phyloP scores from a whole-genome alignment of 2,797 vertebrate genomes.

The Gambelia wislizenii region DNA sequence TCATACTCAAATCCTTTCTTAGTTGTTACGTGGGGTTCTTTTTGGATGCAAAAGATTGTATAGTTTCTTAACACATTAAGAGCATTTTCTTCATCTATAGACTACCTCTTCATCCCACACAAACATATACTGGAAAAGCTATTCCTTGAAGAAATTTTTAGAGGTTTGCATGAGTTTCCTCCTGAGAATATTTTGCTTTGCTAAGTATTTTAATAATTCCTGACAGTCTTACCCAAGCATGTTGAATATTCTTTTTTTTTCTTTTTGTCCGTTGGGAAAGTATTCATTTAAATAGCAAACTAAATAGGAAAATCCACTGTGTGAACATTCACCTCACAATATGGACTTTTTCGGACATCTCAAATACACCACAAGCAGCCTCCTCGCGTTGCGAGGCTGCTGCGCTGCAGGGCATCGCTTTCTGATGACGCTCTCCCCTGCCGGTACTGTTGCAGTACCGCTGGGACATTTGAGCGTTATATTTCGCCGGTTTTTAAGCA shows the following conservation, averaged over 20 bases:
- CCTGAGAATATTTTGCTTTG: neutral
- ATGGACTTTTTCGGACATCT: too few relatives aligned
- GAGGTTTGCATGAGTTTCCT: neutral
- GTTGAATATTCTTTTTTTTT: neutral
- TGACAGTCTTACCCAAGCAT: neutral
- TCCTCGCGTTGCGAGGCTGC: too few relatives aligned
- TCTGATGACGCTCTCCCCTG: too few relatives aligned
- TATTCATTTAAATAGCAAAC: too few relatives aligned
- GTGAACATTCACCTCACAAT: neutral
- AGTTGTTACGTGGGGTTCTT: too few relatives aligned
- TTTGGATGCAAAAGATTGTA: neutral
- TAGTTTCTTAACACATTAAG: neutral
- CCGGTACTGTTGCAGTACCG: too few relatives aligned
- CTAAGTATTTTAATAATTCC: neutral
- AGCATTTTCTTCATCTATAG: neutral
- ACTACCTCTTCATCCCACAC: neutral
- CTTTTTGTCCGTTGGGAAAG: neutral
- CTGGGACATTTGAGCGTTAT: too few relatives aligned
- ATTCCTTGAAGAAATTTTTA: neutral
- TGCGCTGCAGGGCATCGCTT: too few relatives aligned
- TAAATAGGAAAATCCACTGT: neutral
- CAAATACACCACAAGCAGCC: too few relatives aligned
- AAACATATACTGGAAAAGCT: neutral
- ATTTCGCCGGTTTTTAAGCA: too few relatives aligned
- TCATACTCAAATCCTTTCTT: neutral